These are phyloP conservation scores for Actias luna DNA, from an alignment of 2,888 invertebrate genomes.

Conservation along the genomic window DNA sequence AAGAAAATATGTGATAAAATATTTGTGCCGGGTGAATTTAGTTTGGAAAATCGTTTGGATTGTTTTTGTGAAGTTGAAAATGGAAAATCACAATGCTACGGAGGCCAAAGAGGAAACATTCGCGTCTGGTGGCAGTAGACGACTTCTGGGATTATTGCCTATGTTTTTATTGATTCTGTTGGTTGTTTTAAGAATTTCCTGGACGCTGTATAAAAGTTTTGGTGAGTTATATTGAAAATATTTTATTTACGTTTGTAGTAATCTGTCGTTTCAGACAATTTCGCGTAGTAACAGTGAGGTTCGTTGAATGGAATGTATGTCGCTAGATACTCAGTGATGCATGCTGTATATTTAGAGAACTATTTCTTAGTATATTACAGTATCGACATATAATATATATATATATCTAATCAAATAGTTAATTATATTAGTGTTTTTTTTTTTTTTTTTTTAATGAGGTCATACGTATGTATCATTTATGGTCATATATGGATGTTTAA, in stretches of 20 bases:
- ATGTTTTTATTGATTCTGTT: slow-evolving; percentile 56
- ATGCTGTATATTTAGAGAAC: too few relatives aligned
- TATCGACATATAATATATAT: too few relatives aligned
- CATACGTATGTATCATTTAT: too few relatives aligned
- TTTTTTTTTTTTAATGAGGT: too few relatives aligned
- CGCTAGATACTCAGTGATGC: too few relatives aligned
- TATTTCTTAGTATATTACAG: too few relatives aligned
- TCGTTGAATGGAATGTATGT: too few relatives aligned
- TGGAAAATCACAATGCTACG: slow-evolving; percentile 30
- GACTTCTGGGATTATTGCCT: slow-evolving; percentile 49
- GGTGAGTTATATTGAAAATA: slow-evolving; percentile 41
- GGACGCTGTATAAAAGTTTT: slow-evolving; percentile 55
- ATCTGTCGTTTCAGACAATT: not conserved
- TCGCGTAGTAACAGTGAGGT: too few relatives aligned
- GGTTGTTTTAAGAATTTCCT: slow-evolving; percentile 57
- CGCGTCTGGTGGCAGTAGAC: slow-evolving; percentile 24
- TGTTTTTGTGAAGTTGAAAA: slow-evolving; percentile 22
- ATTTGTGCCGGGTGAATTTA: not conserved
- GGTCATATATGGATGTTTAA: too few relatives aligned
- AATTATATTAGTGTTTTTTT: too few relatives aligned
- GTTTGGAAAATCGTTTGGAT: not conserved
- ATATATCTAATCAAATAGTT: too few relatives aligned
- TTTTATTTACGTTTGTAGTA: not conserved
- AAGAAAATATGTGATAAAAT: slow-evolving; percentile 1
- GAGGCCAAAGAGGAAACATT: slow-evolving; percentile 24